Evolutionary conservation across 2,797 vertebrate species (phyloP), one percentile per base, ranked within the genome.

Genomic region (Prunella strophiata): DNA sequence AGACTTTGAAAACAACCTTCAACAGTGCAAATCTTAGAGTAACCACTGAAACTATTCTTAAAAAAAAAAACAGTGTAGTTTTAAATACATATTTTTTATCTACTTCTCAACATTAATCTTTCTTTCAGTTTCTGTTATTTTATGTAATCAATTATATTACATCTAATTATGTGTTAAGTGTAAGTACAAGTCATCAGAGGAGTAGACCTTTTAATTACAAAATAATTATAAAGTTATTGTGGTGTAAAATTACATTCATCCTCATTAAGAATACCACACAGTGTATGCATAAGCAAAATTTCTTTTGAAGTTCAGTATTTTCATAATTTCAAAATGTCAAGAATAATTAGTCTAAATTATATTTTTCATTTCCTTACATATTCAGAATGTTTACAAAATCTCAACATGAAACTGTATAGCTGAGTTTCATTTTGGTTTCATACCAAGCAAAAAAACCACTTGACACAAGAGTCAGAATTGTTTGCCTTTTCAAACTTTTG

Each of bases 121-220:
- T 80, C 38, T 20, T 59, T 54, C 11, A 63, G 13, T 88, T 90
- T 80, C 34, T 57, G 16, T 27, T 82, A 40, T 76, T 81, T 76
- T 63, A 51, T 85, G 23, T 59, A 45, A 83, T 79, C 43, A 62
- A 38, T 58, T 85, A 36, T 19, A 72, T 75, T 88, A 27, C 18
- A 59, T 83, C 32, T 65, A 76, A 84, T 78, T 85, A 93, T 52
- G 40, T 72, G 29, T 65, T 77, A 66, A 74, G 26, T 70, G 13
- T 87, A 91, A 80, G 40, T 93, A 47, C 25, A 73, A 71, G 48
- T 66, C 67, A 89, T 85, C 67, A 70, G 54, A 90, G 23, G 10
- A 93, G 57, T 57, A 88, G 58, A 75, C 54, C 76, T 86, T 88
- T 85, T 72, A 95, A 94, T 93, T 92, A 65, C 51, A 84, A 81